Conservation (phyloP, 2,888 invertebrate genomes). For the Embidobia sp. region DNA sequence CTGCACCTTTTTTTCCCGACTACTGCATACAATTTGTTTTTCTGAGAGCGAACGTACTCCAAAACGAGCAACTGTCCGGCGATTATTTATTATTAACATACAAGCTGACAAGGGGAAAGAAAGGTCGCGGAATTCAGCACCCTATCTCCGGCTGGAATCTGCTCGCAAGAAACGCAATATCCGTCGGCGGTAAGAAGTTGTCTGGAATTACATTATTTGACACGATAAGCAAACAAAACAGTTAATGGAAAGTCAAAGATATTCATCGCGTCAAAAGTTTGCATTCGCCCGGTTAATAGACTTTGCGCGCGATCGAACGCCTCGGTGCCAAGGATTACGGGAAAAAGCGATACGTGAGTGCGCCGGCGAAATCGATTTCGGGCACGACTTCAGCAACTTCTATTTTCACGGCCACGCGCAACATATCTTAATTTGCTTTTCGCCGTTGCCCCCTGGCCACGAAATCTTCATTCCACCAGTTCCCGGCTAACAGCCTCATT, state of each 20-base stretch:
- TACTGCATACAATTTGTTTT: no score
- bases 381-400: slow-evolving; percentile 48
- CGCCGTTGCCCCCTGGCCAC: no score
- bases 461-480: no score
- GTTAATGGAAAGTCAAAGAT: slow-evolving; percentile 52
- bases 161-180: slow-evolving; percentile 52
- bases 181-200: slow-evolving; percentile 17
- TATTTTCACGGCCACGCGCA: slow-evolving; percentile 52
- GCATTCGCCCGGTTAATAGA: slow-evolving; percentile 38
- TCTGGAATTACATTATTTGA: slow-evolving; percentile 43
- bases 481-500: no score
- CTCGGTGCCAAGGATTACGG: slow-evolving; percentile 18
- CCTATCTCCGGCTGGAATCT: no score
- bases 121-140: no score
- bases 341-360: slow-evolving; percentile 43
- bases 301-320: slow-evolving; percentile 1
- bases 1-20: no score
- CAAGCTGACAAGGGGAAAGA: no score
- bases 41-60: no score
- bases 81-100: no score
- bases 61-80: no score
- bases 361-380: slow-evolving; percentile 41
- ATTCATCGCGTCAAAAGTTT: slow-evolving; percentile 56
- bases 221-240: slow-evolving; percentile 56
- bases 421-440: no score